Base-by-base conservation (phyloP, 2,797 vertebrate species). In the Typhlichthys subterraneus region DNA sequence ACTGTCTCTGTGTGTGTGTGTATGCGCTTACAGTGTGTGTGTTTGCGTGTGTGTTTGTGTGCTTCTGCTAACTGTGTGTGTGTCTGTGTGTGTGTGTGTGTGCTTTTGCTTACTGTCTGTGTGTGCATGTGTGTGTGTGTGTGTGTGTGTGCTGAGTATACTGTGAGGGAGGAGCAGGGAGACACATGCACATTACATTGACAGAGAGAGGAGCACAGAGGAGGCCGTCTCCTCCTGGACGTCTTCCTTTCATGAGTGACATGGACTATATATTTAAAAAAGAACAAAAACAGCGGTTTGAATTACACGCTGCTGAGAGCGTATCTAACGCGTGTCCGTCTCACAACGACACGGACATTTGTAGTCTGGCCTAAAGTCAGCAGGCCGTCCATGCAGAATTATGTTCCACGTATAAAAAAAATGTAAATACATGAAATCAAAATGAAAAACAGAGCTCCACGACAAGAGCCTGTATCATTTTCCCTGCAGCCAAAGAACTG, bases 401-500 rank as follows among this genome's bases (percentile, higher is more conserved):
- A 17, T 14, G 14, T 17, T 51, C 17, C n/a, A 51, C 17, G 6
- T 51, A 14, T 17, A 17, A 17, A 15, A 51, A 51, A 50, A 23
- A 23, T 23, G 19, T 23, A 23, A 23, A 23, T 23, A 23, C 19
- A 23, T 23, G 19, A 23, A 23, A 23, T 23, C 19, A 23, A 23
- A 23, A 23, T 23, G 19, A 23, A 2, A 12, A n/a, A 9, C 10
- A 51, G 7, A 5, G 14, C 70, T 72, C 57, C 57, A 58, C 10
- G 62, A 70, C 51, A 65, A 74, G 70, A 78, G 62, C 68, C 67
- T 51, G 61, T 17, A 46, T 67, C 51, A 19, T 53, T 75, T 53
- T 76, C 50, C 69, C 46, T 63, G 12, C 69, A 70, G 85, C 84
- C 83, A 82, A 76, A 70, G 62, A 69, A 60, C 67, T 61, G 60